Evolutionary conservation across 2,797 vertebrate species (phyloP).

Genomic region (Lagodon rhomboides): DNA sequence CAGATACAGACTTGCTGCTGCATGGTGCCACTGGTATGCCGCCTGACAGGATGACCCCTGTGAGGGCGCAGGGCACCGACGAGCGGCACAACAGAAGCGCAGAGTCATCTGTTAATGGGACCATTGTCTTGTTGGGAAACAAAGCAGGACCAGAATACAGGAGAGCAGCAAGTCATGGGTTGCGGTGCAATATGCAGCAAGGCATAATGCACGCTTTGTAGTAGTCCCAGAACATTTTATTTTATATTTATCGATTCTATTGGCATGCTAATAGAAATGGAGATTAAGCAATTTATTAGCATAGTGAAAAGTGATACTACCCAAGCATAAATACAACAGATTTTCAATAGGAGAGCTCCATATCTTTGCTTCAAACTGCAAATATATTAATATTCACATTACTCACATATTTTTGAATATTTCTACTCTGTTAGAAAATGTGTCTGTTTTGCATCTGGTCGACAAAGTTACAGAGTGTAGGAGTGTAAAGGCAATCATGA

Average conservation of each 20-base stretch:
- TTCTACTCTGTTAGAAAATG: background rate
- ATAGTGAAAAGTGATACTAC: background rate
- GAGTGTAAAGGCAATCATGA: background rate
- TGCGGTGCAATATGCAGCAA: conserved; percentile 16
- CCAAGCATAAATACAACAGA: background rate
- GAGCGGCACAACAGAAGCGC: conserved; percentile 79
- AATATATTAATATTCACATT: background rate
- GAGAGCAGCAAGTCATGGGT: conserved; percentile 52
- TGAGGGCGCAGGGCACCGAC: conserved; percentile 49
- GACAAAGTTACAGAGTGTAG: background rate
- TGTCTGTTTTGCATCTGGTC: background rate
- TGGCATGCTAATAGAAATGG: background rate
- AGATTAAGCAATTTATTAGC: conserved; percentile 7
- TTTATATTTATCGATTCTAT: background rate
- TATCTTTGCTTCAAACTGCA: background rate
- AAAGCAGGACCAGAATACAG: conserved; percentile 64
- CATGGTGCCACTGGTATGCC: conserved; percentile 53
- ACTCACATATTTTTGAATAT: background rate
- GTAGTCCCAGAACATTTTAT: conserved; percentile 36
- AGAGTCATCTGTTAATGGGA: conserved; percentile 76
- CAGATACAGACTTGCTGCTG: conserved; percentile 29
- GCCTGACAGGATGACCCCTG: conserved; percentile 55
- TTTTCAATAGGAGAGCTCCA: background rate
- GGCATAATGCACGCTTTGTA: conserved; percentile 62
- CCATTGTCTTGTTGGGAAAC: conserved; percentile 73